A percentile compares a stretch with the other conserved stretches of the same genome.
phyloP scores from a whole-genome alignment of 1,140 invertebrate species.

The Cardiocondyla obscurior region DNA sequence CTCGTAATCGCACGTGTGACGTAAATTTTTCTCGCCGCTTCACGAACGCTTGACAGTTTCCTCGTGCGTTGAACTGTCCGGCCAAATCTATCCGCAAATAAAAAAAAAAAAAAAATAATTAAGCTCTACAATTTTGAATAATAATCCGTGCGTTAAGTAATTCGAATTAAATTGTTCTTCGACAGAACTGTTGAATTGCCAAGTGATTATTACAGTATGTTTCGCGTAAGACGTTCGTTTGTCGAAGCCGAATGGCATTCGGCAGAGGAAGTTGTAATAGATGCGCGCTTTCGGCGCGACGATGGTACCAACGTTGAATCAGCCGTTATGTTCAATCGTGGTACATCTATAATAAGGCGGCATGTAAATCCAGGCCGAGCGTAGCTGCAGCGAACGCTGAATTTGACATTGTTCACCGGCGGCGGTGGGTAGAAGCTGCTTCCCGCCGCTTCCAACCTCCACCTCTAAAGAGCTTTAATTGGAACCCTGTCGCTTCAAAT shows the following conservation, averaged over 20 bases:
- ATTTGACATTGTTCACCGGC: constrained; percentile 70
- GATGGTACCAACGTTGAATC: constrained; percentile 7
- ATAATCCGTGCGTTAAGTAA: neutral
- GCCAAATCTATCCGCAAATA: neutral
- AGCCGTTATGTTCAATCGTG: constrained; percentile 69
- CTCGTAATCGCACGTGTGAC: neutral
- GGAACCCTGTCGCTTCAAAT: constrained; percentile 77
- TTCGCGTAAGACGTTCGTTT: neutral
- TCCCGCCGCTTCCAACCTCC: constrained; percentile 51
- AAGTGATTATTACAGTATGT: neutral
- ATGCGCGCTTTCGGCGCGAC: constrained; percentile 8
- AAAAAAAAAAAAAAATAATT: neutral
- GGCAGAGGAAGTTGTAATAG: constrained; percentile 24
- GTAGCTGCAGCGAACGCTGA: constrained; percentile 46
- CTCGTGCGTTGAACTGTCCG: neutral
- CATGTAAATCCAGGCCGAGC: constrained; percentile 69
- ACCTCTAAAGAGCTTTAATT: constrained; percentile 76
- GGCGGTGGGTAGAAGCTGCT: constrained; percentile 23
- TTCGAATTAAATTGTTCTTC: neutral
- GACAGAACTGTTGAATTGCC: neutral
- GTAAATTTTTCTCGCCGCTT: constrained; percentile 3
- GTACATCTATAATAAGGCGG: constrained; percentile 69
- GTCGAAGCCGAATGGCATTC: neutral
- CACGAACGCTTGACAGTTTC: neutral
- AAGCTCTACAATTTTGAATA: neutral